Evolutionary conservation across 2,113 vertebrate species (phyloP), one percentile per base, ranked within the genome.

Genomic region (Osmerus mordax): DNA sequence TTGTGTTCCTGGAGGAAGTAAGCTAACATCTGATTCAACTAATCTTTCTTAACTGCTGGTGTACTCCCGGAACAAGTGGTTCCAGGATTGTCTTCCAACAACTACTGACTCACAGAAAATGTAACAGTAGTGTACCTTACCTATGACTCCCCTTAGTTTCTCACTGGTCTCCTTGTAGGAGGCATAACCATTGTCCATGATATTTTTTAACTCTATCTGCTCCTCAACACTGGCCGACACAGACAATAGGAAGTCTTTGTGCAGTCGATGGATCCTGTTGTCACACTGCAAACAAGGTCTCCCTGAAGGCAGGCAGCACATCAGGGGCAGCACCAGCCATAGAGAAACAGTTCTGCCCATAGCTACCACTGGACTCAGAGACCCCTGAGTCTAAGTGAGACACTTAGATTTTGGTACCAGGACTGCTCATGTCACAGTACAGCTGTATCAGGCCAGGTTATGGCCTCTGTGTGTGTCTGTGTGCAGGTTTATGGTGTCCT

Each of bases 251-350:
- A 86, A 86, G 56, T 90, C 80, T 2, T 90, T 86, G 3, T 88
- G 86, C 3, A 89, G 72, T 23, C 68, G 15, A 3, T 29, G 67
- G 68, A 91, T 66, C 25, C 25, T 70, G 19, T 53, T 64, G 76
- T 91, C 88, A 74, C 92, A 93, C 75, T 92, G 90, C 69, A 93
- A 81, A 70, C 92, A 92, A 62, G 84, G 29, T 32, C 41, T 60
- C 8, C 72, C 74, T 6, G 63, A 36, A 67, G 66, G 56, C 12
- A 85, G 36, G 11, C 65, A 41, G 51, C 62, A 73, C 15, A 88
- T 36, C 64, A 89, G 41, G 47, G 64, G 58, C 9, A 82, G 16
- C 54, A 87, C 41, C 41, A 47, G 41, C 41, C 41, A 47, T 0
- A 47, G 41, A 11, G 41, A 11, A 47, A 12, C 9, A 47, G 9